A percentile compares a stretch with the other conserved stretches of the same genome.
These are phyloP conservation scores for Typhlichthys eigenmanni DNA, from an alignment of 2,797 vertebrate genomes.

Conservation along the genomic window DNA sequence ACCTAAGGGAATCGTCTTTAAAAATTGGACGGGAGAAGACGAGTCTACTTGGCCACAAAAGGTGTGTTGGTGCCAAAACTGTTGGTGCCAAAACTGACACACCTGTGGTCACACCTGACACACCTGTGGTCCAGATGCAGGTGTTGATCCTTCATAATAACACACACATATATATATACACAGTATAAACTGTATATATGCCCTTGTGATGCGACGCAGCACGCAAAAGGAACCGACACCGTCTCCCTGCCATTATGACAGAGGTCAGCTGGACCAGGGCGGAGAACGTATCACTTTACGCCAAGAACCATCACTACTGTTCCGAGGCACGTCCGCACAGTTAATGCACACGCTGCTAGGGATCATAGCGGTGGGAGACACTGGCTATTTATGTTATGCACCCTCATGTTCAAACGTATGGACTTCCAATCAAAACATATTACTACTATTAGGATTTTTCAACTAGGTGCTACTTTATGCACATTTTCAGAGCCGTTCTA, in stretches of 20 bases:
- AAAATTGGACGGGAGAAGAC: slow-evolving; percentile 2
- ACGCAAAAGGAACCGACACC: not conserved
- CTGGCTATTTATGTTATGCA: not conserved
- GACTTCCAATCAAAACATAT: too few species aligned
- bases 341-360: too few species aligned
- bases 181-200: too few species aligned
- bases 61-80: slow-evolving; percentile 1
- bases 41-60: slow-evolving; percentile 6
- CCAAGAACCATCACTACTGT: not conserved
- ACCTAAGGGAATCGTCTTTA: not conserved
- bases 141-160: slow-evolving; percentile 1
- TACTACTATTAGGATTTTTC: too few species aligned
- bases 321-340: not conserved
- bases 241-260: slow-evolving; percentile 7
- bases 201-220: not conserved
- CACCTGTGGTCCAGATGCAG: slow-evolving; percentile 1
- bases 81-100: not conserved
- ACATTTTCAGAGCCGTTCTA: too few species aligned
- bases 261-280: not conserved
- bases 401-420: too few species aligned
- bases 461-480: too few species aligned
- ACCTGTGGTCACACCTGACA: too few species aligned
- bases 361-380: not conserved
- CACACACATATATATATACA: too few species aligned
- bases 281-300: not conserved